A percentile compares a stretch with the other conserved stretches of the same genome.
Evolutionary conservation across 2,797 vertebrate species (phyloP).

Genomic region (Limnodromus scolopaceus): DNA sequence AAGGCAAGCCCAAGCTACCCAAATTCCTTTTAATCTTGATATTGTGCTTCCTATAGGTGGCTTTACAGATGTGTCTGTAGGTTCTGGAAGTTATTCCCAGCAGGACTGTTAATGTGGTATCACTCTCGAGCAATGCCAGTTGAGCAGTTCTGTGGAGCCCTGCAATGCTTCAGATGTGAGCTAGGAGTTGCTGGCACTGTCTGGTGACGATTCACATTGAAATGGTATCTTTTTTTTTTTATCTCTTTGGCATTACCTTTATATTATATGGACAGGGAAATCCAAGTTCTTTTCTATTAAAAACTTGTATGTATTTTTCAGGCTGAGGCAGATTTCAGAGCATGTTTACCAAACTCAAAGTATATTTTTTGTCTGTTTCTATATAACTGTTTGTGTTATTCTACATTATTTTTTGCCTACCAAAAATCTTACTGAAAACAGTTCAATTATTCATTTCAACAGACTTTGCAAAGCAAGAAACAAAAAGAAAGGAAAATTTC

Average conservation of each 20-base stretch:
- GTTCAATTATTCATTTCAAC: conserved; percentile 28
- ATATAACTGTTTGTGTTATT: background rate
- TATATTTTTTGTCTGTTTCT: background rate
- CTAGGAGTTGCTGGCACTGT: background rate
- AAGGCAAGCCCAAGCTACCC: rapidly evolving
- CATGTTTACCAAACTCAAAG: background rate
- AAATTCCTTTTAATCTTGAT: background rate
- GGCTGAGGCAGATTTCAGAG: background rate
- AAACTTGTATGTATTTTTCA: background rate
- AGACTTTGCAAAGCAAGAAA: background rate
- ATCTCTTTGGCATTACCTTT: background rate
- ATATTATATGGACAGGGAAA: background rate
- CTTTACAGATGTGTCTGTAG: background rate
- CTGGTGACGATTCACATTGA: background rate
- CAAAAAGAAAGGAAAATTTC: background rate
- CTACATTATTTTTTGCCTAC: background rate
- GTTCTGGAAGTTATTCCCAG: background rate
- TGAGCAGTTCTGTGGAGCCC: background rate
- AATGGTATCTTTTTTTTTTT: background rate
- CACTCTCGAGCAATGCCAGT: background rate
- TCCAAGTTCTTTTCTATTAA: background rate
- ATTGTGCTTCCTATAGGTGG: background rate
- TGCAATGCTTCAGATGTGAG: background rate
- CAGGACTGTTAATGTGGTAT: background rate
- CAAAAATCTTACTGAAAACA: background rate